Conservation (phyloP, 2,797 vertebrate species). For the Micrastur ruficollis region DNA sequence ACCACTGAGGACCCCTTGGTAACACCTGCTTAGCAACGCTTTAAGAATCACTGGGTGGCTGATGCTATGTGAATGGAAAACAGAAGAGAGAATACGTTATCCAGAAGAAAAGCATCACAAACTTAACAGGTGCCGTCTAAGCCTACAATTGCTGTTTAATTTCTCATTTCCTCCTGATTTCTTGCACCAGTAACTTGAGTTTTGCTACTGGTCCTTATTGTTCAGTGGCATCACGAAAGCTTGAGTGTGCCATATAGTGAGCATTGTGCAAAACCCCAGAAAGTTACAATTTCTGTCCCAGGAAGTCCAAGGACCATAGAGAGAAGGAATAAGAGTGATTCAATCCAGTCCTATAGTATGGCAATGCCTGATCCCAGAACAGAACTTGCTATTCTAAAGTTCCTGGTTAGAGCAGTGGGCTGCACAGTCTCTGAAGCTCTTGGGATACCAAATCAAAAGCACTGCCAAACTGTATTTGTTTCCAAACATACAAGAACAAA, state of each 20-base stretch:
- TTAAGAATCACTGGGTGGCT: not conserved
- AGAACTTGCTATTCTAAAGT: not conserved
- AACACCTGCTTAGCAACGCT: not conserved
- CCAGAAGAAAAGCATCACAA: not conserved
- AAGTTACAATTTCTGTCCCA: not conserved
- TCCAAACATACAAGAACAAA: not conserved
- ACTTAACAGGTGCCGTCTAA: not conserved
- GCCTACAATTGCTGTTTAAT: not conserved
- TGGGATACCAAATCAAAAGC: not conserved
- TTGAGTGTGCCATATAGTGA: fast-evolving
- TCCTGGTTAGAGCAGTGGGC: not conserved
- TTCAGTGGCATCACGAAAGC: not conserved
- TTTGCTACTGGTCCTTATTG: not conserved
- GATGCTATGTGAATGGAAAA: not conserved
- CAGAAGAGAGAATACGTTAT: not conserved
- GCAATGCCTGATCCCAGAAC: not conserved
- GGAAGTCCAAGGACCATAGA: not conserved
- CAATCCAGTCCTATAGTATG: not conserved
- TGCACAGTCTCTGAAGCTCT: not conserved
- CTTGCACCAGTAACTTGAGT: not conserved
- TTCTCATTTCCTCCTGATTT: not conserved
- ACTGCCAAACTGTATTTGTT: not conserved
- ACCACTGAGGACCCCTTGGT: not conserved
- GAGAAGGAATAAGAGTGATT: not conserved
- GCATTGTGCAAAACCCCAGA: not conserved